Conservation (phyloP, 1,140 invertebrate genomes). For the Cydia strobilella region DNA sequence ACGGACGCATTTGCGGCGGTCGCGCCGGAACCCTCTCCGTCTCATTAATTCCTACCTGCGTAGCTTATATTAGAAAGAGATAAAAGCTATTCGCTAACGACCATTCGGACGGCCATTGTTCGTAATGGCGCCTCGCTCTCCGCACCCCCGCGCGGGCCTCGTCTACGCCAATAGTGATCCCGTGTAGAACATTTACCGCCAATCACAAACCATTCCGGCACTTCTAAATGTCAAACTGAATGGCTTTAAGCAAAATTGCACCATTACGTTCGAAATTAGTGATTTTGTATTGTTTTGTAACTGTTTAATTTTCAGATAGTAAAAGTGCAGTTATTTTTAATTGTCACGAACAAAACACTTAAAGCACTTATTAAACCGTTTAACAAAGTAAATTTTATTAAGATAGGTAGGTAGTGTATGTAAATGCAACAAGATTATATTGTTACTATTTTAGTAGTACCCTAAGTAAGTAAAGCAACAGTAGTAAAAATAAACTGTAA, state of each 20-base stretch:
- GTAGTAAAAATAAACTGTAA: neutral
- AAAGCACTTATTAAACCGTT: neutral
- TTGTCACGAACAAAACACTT: constrained; percentile 4
- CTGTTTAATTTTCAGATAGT: constrained; percentile 30
- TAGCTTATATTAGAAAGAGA: constrained; percentile 77
- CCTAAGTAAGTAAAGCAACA: neutral
- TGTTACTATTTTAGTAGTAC: neutral
- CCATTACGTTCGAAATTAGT: constrained; percentile 49
- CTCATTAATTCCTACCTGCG: constrained; percentile 78
- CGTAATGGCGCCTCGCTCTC: constrained; percentile 72
- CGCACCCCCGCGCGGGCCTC: constrained; percentile 64
- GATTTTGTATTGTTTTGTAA: constrained; percentile 40
- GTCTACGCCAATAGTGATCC: constrained; percentile 78
- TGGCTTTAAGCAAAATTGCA: constrained; percentile 62
- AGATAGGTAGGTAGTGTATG: neutral
- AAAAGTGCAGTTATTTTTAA: constrained; percentile 30
- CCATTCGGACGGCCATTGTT: constrained; percentile 74
- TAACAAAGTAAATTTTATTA: neutral
- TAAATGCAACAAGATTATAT: neutral
- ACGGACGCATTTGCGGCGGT: constrained; percentile 49
- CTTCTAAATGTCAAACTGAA: constrained; percentile 78
- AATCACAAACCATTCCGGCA: constrained; percentile 79
- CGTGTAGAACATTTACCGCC: constrained; percentile 78
- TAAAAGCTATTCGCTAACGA: constrained; percentile 78
- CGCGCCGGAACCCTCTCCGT: constrained; percentile 69